These are phyloP conservation scores for Anastatus disparis DNA, from an alignment of 1,140 invertebrate genomes.

Conservation along the genomic window DNA sequence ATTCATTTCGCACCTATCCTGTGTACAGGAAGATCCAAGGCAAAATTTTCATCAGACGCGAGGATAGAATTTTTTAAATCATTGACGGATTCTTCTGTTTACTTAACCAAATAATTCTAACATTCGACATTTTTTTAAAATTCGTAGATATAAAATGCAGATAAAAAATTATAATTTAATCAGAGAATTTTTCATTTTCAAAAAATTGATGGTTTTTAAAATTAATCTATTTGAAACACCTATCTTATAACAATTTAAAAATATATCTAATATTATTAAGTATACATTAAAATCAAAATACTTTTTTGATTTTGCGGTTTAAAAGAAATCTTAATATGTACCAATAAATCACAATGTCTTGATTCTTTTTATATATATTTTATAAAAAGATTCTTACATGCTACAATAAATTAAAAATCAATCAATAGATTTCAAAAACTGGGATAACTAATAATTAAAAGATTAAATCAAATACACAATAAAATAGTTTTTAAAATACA, in stretches of 20 bases:
- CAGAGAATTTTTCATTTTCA: too few species aligned
- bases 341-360: background rate
- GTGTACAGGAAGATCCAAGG: background rate
- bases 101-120: too few species aligned
- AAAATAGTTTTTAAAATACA: background rate
- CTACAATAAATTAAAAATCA: background rate
- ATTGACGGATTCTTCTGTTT: too few species aligned
- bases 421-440: background rate
- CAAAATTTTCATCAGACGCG: background rate
- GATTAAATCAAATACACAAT: background rate
- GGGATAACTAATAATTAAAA: background rate
- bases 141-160: too few species aligned
- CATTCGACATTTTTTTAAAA: too few species aligned
- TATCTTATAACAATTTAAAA: too few species aligned
- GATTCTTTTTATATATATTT: background rate
- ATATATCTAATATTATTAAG: too few species aligned
- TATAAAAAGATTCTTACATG: background rate
- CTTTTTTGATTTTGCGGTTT: background rate
- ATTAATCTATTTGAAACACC: too few species aligned
- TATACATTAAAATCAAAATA: background rate
- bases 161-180: too few species aligned
- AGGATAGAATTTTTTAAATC: background rate
- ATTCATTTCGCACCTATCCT: too few species aligned
- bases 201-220: too few species aligned
- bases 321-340: background rate